A percentile compares a stretch with the other conserved stretches of the same genome.
Evolutionary conservation across 2,113 vertebrate genomes (phyloP).

Genomic region (Semicossyphus pulcher): DNA sequence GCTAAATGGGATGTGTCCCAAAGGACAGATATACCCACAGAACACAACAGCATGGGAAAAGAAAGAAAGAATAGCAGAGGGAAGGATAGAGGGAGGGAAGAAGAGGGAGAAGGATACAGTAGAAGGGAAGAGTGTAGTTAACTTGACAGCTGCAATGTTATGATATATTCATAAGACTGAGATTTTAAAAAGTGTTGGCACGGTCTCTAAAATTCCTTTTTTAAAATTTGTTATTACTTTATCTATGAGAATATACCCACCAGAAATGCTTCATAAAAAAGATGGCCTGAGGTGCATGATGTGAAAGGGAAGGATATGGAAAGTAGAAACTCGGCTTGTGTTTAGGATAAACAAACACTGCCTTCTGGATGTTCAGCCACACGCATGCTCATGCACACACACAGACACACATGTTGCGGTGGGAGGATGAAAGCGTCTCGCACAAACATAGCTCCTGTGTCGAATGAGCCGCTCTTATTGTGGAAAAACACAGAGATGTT

Average conservation of each 20-base stretch:
- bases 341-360: conserved; percentile 62
- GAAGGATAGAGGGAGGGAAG: neutral
- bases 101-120: neutral
- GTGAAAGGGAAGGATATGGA: conserved; percentile 22
- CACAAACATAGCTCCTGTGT: conserved; percentile 70
- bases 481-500: conserved; percentile 77
- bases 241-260: neutral
- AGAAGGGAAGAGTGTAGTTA: neutral
- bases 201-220: neutral
- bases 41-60: conserved; percentile 34
- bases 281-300: neutral
- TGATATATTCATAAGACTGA: neutral
- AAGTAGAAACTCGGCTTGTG: conserved; percentile 43
- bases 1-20: conserved; percentile 61
- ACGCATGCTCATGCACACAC: conserved; percentile 37
- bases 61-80: conserved; percentile 6
- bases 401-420: conserved; percentile 57
- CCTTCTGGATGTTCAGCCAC: conserved; percentile 47
- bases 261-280: conserved; percentile 8
- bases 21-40: conserved; percentile 46
- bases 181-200: neutral
- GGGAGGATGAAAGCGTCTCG: conserved; percentile 75
- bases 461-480: conserved; percentile 70
- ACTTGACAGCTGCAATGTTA: conserved; percentile 2
- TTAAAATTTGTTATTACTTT: neutral